Evolutionary conservation across 2,797 vertebrate species (phyloP).

Genomic region (Falco columbarius): DNA sequence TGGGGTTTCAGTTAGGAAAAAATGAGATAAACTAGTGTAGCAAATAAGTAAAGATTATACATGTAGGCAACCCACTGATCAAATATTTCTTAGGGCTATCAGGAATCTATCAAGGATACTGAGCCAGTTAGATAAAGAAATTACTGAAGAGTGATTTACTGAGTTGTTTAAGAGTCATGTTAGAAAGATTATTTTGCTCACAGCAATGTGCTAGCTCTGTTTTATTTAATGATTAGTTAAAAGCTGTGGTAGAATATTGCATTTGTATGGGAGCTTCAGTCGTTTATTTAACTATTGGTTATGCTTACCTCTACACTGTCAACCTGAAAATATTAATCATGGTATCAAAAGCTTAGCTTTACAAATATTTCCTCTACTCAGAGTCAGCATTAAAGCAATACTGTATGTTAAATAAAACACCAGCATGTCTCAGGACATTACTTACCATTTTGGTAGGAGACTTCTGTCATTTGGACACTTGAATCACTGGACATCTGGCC

Average conservation of each 20-base stretch:
- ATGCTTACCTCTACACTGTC: neutral
- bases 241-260: constrained; percentile 18
- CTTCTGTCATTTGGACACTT: neutral
- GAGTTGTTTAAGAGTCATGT: constrained; percentile 65
- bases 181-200: constrained; percentile 68
- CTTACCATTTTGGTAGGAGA: neutral
- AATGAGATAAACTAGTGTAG: constrained; percentile 69
- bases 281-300: constrained; percentile 42
- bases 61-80: constrained; percentile 68
- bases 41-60: constrained; percentile 71
- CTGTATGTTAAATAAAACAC: neutral
- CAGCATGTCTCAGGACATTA: neutral
- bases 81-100: constrained; percentile 72
- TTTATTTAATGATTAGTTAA: constrained; percentile 53
- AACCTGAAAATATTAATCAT: constrained; percentile 33
- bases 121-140: constrained; percentile 70
- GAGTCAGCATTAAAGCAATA: neutral
- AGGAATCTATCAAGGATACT: constrained; percentile 56
- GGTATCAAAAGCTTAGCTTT: neutral
- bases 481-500: neutral
- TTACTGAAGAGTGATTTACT: constrained; percentile 70
- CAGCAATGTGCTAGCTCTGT: constrained; percentile 58
- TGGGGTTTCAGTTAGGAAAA: constrained; percentile 61
- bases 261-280: neutral
- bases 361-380: neutral